Conservation (phyloP, 2,113 vertebrate species). For the Suricata suricatta region DNA sequence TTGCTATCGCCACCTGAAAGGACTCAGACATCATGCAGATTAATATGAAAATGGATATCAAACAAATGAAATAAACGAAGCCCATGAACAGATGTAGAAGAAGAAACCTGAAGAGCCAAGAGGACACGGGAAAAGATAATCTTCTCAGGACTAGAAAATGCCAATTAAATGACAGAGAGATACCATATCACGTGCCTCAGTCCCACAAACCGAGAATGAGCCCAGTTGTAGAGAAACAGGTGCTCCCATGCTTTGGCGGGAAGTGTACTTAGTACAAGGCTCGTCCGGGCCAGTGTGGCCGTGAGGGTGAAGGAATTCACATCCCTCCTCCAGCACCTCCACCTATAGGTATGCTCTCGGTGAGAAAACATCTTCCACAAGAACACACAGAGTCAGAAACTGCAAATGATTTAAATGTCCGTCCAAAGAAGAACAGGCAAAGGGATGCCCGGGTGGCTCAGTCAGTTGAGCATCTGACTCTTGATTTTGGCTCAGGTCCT, state of each 20-base stretch:
- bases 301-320: background rate
- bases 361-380: background rate
- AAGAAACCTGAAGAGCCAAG: background rate
- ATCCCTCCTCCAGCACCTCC: background rate
- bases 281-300: background rate
- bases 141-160: background rate
- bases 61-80: background rate
- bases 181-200: background rate
- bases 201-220: background rate
- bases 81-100: background rate
- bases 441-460: background rate
- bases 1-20: background rate
- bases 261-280: background rate
- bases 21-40: background rate
- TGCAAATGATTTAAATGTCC: background rate
- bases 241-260: background rate
- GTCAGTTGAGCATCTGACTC: no score
- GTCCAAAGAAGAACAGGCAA: background rate
- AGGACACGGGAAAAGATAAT: background rate
- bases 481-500: no score
- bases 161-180: background rate
- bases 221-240: background rate
- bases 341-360: background rate
- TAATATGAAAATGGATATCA: background rate
- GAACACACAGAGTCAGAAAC: background rate